These are phyloP conservation scores for Holcopasites calliopsidis DNA, from an alignment of 1,140 invertebrate species.

Conservation along the genomic window DNA sequence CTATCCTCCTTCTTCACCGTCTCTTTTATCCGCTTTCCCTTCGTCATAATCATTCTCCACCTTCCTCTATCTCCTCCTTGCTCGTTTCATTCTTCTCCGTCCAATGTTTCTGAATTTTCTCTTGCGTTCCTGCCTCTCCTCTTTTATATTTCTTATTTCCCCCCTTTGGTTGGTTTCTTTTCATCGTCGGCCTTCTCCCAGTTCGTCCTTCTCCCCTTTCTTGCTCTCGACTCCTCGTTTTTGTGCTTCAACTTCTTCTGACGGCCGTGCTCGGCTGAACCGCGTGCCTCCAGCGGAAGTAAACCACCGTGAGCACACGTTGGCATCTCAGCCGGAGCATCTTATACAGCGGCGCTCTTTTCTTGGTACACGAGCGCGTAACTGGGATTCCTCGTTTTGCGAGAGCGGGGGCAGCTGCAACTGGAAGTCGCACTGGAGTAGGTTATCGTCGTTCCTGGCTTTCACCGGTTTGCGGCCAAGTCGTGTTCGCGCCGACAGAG, in stretches of 20 bases:
- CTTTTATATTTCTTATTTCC: constrained; percentile 22
- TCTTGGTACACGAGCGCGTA: constrained; percentile 30
- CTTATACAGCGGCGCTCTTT: constrained; percentile 32
- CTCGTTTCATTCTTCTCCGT: constrained; percentile 1
- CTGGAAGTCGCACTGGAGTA: constrained; percentile 44
- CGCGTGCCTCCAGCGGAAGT: constrained; percentile 44
- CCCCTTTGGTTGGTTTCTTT: constrained; percentile 1
- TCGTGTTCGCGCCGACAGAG: constrained; percentile 18
- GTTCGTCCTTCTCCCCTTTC: too few species aligned
- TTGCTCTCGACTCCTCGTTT: too few species aligned
- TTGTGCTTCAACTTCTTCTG: not conserved
- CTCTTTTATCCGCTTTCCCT: constrained; percentile 43
- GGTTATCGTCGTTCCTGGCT: constrained; percentile 55
- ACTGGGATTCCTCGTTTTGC: constrained; percentile 55
- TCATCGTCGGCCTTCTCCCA: too few species aligned
- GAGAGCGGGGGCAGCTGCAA: constrained; percentile 43
- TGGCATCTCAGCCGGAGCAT: constrained; percentile 31
- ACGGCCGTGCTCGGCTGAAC: constrained; percentile 2
- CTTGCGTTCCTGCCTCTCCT: constrained; percentile 5
- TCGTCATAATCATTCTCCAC: constrained; percentile 44
- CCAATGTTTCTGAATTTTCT: constrained; percentile 28
- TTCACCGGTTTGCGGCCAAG: constrained; percentile 42
- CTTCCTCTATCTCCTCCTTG: constrained; percentile 20
- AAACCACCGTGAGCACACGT: constrained; percentile 40
- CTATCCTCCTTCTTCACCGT: not conserved